These are phyloP conservation scores for Recurvirostra avosetta DNA, from an alignment of 2,113 vertebrate species.

Conservation along the genomic window DNA sequence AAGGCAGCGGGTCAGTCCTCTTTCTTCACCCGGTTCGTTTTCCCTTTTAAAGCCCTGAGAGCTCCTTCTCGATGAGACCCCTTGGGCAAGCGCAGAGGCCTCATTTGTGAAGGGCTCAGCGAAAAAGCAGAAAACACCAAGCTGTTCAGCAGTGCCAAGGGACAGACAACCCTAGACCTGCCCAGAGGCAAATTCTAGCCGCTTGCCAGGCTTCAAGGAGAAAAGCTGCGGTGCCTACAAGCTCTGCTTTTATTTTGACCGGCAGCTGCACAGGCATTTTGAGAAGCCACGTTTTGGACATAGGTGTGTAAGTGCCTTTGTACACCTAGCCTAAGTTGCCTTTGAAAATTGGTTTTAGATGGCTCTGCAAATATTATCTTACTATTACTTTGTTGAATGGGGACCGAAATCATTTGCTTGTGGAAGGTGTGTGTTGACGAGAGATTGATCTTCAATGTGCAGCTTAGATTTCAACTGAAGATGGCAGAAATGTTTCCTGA, in stretches of 20 bases:
- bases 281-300: not conserved
- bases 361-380: not conserved
- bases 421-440: not conserved
- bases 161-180: not conserved
- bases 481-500: constrained; percentile 29
- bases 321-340: not conserved
- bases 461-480: constrained; percentile 10
- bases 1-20: not conserved
- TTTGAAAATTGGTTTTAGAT: constrained; percentile 14
- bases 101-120: not conserved
- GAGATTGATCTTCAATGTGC: not conserved
- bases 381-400: not conserved
- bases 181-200: not conserved
- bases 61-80: not conserved
- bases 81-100: not conserved
- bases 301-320: not conserved
- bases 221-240: not conserved
- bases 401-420: not conserved
- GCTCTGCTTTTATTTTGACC: not conserved
- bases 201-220: not conserved
- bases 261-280: not conserved
- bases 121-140: not conserved
- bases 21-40: not conserved
- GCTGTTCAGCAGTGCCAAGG: not conserved
- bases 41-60: not conserved